phyloP scores from a whole-genome alignment of 2,113 vertebrate genomes.

The Hydrochoerus hydrochaeris region DNA sequence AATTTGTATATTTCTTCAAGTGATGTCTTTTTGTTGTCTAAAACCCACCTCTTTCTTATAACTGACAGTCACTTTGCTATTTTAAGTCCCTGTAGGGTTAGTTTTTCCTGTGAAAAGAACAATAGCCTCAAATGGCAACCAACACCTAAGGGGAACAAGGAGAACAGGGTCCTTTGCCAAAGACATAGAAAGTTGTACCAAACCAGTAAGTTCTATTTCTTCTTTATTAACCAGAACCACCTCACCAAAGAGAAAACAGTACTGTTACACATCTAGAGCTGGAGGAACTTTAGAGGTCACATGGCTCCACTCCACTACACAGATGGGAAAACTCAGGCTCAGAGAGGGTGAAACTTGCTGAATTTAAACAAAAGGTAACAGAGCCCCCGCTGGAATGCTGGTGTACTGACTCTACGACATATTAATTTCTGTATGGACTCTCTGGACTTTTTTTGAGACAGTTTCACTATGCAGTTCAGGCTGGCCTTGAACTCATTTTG shows the following conservation, averaged over 20 bases:
- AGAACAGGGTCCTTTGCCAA: neutral
- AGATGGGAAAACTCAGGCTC: neutral
- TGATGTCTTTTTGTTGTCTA: neutral
- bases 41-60: slow-evolving; percentile 37
- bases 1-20: slow-evolving; percentile 14
- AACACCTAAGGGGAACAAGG: neutral
- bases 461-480: too few species aligned
- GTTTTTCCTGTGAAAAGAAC: slow-evolving; percentile 48
- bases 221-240: neutral
- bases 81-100: neutral
- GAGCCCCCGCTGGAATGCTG: neutral
- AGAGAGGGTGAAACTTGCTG: neutral
- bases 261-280: neutral
- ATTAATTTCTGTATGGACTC: neutral
- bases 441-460: too few species aligned
- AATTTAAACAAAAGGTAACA: neutral
- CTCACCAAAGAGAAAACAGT: neutral
- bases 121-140: neutral
- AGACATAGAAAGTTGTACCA: neutral
- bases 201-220: neutral
- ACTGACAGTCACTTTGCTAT: neutral
- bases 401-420: neutral
- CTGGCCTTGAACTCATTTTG: too few species aligned
- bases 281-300: neutral
- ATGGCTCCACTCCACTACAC: neutral